A percentile compares a stretch with the other conserved stretches of the same genome.
Evolutionary conservation across 2,888 invertebrate species (phyloP).

Genomic region (Mythimna vitellina): DNA sequence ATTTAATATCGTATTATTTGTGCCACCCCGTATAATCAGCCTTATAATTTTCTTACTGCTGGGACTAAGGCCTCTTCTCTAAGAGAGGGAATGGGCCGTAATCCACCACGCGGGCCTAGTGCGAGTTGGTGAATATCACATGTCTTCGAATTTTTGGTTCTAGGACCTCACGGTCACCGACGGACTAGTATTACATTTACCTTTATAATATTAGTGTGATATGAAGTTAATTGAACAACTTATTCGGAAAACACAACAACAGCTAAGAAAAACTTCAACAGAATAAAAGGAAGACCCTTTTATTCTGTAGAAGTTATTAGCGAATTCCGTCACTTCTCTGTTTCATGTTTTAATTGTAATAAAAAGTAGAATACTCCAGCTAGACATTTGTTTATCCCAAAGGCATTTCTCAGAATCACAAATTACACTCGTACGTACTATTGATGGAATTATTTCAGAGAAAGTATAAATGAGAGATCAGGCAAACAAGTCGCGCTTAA

Average conservation of each 20-base stretch:
- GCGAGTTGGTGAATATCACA: too few relatives aligned
- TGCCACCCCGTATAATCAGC: too few relatives aligned
- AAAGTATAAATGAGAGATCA: slow-evolving; percentile 10
- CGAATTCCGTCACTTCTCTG: neutral
- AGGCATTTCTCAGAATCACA: neutral
- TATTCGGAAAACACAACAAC: neutral
- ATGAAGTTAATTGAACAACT: neutral
- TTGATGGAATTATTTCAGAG: neutral
- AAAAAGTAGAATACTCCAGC: neutral
- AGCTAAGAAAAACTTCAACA: neutral
- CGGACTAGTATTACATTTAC: too few relatives aligned
- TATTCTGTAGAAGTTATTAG: neutral
- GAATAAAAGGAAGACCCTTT: too few relatives aligned
- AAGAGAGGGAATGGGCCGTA: too few relatives aligned
- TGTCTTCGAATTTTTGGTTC: too few relatives aligned
- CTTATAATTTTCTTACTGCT: too few relatives aligned
- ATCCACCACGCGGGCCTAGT: too few relatives aligned
- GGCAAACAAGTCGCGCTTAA: neutral
- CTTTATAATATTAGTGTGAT: too few relatives aligned
- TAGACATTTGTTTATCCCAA: neutral
- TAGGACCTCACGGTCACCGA: too few relatives aligned
- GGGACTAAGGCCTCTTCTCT: too few relatives aligned
- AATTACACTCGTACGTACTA: neutral
- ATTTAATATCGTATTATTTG: too few relatives aligned
- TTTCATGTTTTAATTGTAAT: neutral